Evolutionary conservation across 92 coral and sea anemone genomes (phyloP), one percentile per base, ranked within the genome.

Genomic region (Anthopleura xanthogrammica): DNA sequence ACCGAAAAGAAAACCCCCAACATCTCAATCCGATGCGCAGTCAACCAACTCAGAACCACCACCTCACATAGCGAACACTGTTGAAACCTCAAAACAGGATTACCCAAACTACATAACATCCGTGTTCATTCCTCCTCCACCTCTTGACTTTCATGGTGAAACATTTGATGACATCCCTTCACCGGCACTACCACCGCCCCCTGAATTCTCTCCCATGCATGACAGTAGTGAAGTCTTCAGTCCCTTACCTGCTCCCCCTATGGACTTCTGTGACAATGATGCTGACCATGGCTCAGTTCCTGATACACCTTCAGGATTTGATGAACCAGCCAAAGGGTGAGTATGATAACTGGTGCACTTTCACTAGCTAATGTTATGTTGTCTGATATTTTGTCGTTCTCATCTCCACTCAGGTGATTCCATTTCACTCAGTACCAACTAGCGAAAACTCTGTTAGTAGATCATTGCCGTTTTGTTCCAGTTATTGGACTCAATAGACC

Each of bases 101-200:
- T 11, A 68, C 48, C 11, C 84, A 7, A 17, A 46, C 2, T 54
- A 17, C 12, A 65, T 17, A 42, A 5, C 23, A 54, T 2, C 70
- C n/a, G 80, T 57, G 16, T 70, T 85, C 52, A 84, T 95, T 39
- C 98, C 98, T 4, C 98, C 98, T 4, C 97, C 97, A 4, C 73
- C 86, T 36, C 84, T 65, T 23, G 92, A 92, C 79, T 80, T 86
- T 20, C 83, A 89, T 81, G 55, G 52, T 55, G 64, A 71, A 16
- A 75, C 54, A 23, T 23, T 77, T 74, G 85, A 64, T 52, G 93
- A 83, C 22, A 77, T 82, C 42, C 82, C 93, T 8, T 94, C 98
- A 40, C 95, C 95, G 6, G 81, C 93, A 22, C 85, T 94, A 17
- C 95, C 98, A 48, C 98, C 98, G 41, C 98, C 98, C 24, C 98